Evolutionary conservation across 1,140 invertebrate genomes (phyloP).

Genomic region (Drosophila parvula): DNA sequence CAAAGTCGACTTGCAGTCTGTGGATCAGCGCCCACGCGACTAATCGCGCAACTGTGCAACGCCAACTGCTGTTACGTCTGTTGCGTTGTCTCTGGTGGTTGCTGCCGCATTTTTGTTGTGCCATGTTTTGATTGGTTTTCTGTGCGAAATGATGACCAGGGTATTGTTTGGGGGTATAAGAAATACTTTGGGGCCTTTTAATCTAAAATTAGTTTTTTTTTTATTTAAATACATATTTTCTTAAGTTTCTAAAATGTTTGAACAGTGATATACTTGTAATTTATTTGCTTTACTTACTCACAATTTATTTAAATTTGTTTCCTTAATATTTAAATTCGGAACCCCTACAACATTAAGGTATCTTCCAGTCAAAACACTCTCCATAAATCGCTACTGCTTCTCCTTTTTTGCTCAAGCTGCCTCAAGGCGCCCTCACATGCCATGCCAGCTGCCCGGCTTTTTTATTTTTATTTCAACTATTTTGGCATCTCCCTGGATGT

Average conservation of each 20-base stretch:
- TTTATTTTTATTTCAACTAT: constrained; percentile 29
- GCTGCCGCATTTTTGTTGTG: constrained; percentile 12
- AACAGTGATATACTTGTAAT: not conserved
- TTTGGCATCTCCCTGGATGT: constrained; percentile 53
- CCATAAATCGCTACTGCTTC: constrained; percentile 10
- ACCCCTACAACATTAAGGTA: not conserved
- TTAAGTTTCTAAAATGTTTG: not conserved
- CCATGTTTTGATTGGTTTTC: constrained; percentile 68
- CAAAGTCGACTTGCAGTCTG: constrained; percentile 26
- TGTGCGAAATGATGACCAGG: constrained; percentile 29
- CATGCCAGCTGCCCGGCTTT: constrained; percentile 50
- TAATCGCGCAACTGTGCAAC: constrained; percentile 57
- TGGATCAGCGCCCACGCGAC: constrained; percentile 47
- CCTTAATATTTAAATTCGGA: not conserved
- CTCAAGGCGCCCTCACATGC: constrained; percentile 72
- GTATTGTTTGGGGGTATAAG: constrained; percentile 11
- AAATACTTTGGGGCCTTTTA: not conserved
- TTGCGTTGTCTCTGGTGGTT: constrained; percentile 63
- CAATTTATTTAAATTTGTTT: not conserved
- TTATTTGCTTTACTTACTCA: not conserved
- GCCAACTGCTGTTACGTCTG: constrained; percentile 77
- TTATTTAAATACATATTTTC: not conserved
- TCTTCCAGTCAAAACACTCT: not conserved
- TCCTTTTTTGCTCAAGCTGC: constrained; percentile 27
- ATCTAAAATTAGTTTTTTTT: not conserved